Percentiles rank a stretch among this genome's conserved stretches.
phyloP scores from a whole-genome alignment of 2,113 vertebrate species.

The Callospermophilus lateralis region DNA sequence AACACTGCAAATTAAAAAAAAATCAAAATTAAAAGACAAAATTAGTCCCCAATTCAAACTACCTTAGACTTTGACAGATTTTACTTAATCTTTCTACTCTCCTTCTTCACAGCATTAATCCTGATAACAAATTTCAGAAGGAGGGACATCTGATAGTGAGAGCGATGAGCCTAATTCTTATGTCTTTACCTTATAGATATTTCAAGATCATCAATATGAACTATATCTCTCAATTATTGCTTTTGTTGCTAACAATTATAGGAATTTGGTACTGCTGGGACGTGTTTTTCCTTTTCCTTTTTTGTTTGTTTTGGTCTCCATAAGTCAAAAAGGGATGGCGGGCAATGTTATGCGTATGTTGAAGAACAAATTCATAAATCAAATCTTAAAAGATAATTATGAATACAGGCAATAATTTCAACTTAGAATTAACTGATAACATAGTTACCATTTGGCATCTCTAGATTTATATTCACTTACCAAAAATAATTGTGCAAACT shows the following conservation, averaged over 20 bases:
- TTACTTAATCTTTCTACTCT: background rate
- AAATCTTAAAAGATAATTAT: conserved; percentile 47
- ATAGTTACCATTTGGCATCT: background rate
- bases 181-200: background rate
- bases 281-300: background rate
- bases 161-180: background rate
- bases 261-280: background rate
- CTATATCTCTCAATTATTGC: background rate
- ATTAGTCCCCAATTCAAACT: background rate
- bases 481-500: conserved; percentile 36
- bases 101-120: background rate
- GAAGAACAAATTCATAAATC: background rate
- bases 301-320: background rate
- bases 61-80: background rate
- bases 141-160: background rate
- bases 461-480: conserved; percentile 37
- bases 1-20: background rate
- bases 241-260: background rate
- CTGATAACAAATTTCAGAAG: background rate
- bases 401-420: background rate
- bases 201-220: background rate
- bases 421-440: conserved; percentile 33
- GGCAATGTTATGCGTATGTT: background rate
- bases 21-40: background rate
- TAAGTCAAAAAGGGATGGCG: background rate